Evolutionary conservation across 2,113 vertebrate species (phyloP).

Genomic region (Excalfactoria chinensis): DNA sequence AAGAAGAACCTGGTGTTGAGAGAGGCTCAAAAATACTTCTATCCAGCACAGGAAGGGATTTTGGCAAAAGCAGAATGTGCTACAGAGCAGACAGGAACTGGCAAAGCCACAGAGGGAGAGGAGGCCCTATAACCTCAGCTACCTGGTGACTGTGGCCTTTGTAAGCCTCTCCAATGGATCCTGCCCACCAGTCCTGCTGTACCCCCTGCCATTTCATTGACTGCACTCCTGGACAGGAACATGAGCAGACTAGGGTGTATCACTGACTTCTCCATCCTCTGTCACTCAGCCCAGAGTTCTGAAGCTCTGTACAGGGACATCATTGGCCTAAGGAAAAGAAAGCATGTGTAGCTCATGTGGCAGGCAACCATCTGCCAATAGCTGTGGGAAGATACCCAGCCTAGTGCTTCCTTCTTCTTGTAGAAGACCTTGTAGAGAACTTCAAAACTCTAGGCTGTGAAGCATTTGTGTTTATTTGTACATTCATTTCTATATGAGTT

Average conservation of each 20-base stretch:
- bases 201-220: neutral
- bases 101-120: neutral
- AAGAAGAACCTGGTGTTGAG: fast-evolving
- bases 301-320: neutral
- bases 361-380: too few species aligned
- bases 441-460: too few species aligned
- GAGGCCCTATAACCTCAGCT: neutral
- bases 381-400: too few species aligned
- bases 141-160: fast-evolving
- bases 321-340: neutral
- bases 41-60: fast-evolving
- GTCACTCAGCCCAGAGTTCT: neutral
- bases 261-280: neutral
- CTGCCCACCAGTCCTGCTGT: neutral
- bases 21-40: neutral
- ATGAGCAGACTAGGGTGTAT: neutral
- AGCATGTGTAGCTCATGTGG: neutral
- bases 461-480: neutral
- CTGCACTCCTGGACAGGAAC: neutral
- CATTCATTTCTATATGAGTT: neutral
- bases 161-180: neutral
- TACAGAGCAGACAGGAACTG: neutral
- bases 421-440: too few species aligned
- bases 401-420: too few species aligned
- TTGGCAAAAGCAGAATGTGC: neutral